Percentiles rank a stretch among this genome's conserved stretches.
phyloP scores from a whole-genome alignment of 1,140 invertebrate species.

The Microplitis mediator region DNA sequence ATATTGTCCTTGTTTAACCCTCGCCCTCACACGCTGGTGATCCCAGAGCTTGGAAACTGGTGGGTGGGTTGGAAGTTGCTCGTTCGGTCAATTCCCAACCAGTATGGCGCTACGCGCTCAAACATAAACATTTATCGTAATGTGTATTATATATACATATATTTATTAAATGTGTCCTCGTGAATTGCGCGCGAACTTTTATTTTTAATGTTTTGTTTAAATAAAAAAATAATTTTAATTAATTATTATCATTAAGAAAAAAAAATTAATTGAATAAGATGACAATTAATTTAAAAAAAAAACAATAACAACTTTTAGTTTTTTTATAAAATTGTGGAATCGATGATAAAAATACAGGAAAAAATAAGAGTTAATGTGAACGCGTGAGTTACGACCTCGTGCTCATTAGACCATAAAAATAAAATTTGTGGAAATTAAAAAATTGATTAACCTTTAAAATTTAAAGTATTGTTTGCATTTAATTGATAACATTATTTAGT shows the following conservation, averaged over 20 bases:
- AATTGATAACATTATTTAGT: too few relatives aligned
- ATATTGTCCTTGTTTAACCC: slow-evolving; percentile 17
- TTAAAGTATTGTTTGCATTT: too few relatives aligned
- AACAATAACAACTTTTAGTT: background rate
- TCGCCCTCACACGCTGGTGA: slow-evolving; percentile 30
- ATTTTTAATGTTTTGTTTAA: background rate
- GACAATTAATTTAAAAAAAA: background rate
- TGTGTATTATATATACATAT: background rate
- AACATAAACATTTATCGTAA: slow-evolving; percentile 42
- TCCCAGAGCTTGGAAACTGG: slow-evolving; percentile 15
- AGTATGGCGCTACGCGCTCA: slow-evolving; percentile 60
- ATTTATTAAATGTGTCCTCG: slow-evolving; percentile 19
- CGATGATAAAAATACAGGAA: too few relatives aligned
- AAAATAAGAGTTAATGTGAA: background rate
- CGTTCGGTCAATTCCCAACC: slow-evolving; percentile 57
- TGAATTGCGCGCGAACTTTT: slow-evolving; percentile 12
- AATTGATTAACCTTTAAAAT: too few relatives aligned
- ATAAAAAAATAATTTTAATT: background rate
- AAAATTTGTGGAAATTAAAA: background rate
- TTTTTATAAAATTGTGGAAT: too few relatives aligned
- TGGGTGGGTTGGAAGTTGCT: slow-evolving; percentile 45
- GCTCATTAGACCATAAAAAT: background rate
- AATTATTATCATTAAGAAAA: background rate
- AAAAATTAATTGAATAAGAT: background rate
- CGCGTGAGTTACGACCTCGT: background rate